Evolutionary conservation across 1,140 invertebrate genomes (phyloP).

Genomic region (Riptortus pedestris): DNA sequence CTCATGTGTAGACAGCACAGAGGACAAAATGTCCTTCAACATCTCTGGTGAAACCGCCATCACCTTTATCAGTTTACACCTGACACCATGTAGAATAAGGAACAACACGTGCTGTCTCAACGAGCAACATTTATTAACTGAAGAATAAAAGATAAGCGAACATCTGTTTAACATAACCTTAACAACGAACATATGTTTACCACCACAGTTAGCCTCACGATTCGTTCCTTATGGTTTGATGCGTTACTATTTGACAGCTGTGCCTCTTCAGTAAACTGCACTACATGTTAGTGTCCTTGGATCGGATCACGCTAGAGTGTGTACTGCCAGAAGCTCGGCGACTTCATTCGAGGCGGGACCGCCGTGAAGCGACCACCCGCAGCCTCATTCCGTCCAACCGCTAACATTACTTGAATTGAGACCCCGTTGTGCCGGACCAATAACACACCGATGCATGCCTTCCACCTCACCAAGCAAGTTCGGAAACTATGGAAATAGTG

Average conservation of each 20-base stretch:
- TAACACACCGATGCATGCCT: conserved; percentile 37
- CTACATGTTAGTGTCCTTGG: conserved; percentile 56
- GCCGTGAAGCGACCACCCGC: conserved; percentile 13
- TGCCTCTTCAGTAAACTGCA: conserved; percentile 77
- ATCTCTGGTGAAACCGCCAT: too few relatives aligned
- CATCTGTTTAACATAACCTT: too few relatives aligned
- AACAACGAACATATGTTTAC: too few relatives aligned
- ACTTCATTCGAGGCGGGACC: neutral
- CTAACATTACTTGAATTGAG: conserved; percentile 17
- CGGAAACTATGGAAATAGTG: conserved; percentile 58
- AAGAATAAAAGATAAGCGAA: too few relatives aligned
- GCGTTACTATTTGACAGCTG: conserved; percentile 69
- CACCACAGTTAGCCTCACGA: too few relatives aligned
- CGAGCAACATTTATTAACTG: too few relatives aligned
- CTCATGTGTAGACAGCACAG: too few relatives aligned
- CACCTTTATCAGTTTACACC: too few relatives aligned
- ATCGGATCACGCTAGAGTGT: conserved; percentile 45
- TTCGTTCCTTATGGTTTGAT: too few relatives aligned
- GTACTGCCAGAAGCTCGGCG: conserved; percentile 23
- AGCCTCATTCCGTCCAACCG: neutral
- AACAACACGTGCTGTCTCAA: too few relatives aligned
- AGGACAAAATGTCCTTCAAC: too few relatives aligned
- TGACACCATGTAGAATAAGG: too few relatives aligned
- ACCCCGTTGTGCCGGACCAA: conserved; percentile 19
- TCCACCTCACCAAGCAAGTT: conserved; percentile 49